Base-by-base conservation (phyloP, 2,113 vertebrate genomes). In the Oreocharis arfaki region DNA sequence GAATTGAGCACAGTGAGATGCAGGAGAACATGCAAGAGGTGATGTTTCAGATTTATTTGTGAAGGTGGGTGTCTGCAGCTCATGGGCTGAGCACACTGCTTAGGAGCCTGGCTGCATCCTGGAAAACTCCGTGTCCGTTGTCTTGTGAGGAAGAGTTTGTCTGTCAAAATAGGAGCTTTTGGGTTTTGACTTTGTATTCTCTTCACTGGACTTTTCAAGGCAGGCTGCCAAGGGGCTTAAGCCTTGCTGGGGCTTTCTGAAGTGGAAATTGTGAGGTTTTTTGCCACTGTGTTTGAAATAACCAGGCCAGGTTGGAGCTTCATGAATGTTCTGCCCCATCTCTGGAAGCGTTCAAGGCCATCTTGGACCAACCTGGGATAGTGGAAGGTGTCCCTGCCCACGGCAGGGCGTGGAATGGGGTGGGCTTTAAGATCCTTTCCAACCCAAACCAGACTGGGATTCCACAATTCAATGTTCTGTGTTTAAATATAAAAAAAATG, bases 31-130 rank as follows among this genome's bases (percentile, higher is more conserved):
- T 52, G 16, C 19, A 35, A 32, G 80, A 35, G 68, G 39, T 24
- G 63, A 23, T 33, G 26, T 75, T 83, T 80, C 5, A 8, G 11
- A 7, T 33, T 33, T 16, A 0, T 63, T 52, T 46, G n/a, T 42
- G n/a, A 4, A 41, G 24, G 26, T 33, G 56, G 28, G 16, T 61
- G n/a, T 10, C 59, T 30, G 35, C 57, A 70, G n/a, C 46, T 26
- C 6, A 0, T 8, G 35, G 30, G 28, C 13, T 44, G 3, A 42
- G 35, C 27, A 5, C 11, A 0, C 35, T 35, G 2, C 28, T 11
- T 8, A 11, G 30, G 53, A 46, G 8, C 9, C 50, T 27, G 63
- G 8, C 61, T 37, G 44, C 41, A 3, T 5, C 23, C 3, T 6
- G 57, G 26, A 20, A 37, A 64, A 7, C 47, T 33, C 18, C 1